Percentiles rank a stretch among this genome's conserved stretches.
These are phyloP conservation scores for Brachyhypopomus occidentalis DNA, from an alignment of 2,113 vertebrate species.

Conservation along the genomic window DNA sequence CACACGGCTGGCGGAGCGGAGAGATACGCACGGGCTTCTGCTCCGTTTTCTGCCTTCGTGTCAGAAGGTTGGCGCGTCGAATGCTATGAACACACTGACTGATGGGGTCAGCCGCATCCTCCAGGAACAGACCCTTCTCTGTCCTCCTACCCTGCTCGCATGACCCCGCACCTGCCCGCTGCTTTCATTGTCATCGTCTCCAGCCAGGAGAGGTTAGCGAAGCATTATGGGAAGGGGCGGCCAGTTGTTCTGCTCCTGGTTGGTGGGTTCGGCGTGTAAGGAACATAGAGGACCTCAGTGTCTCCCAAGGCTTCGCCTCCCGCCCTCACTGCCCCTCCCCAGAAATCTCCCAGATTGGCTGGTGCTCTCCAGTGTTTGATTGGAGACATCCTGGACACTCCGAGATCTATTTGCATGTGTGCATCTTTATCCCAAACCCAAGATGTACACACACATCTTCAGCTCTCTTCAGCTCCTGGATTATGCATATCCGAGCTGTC, in stretches of 20 bases:
- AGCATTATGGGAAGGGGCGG: no score
- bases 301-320: background rate
- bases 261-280: background rate
- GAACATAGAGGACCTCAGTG: constrained; percentile 12
- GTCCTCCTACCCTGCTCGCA: background rate
- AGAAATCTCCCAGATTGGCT: constrained; percentile 28
- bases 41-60: no score
- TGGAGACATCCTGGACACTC: constrained; percentile 1
- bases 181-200: constrained; percentile 19
- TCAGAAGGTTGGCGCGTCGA: no score
- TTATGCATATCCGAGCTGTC: constrained; percentile 18
- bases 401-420: background rate
- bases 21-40: no score
- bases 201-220: background rate
- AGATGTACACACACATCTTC: background rate
- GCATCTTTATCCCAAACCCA: no score
- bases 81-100: constrained; percentile 26
- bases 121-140: constrained; percentile 28
- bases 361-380: background rate
- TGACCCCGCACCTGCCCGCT: background rate
- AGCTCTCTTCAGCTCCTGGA: background rate
- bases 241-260: background rate
- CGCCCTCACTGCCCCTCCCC: background rate
- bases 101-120: constrained; percentile 8
- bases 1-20: no score